Evolutionary conservation across 1,140 invertebrate genomes (phyloP), one percentile per base, ranked within the genome.

Genomic region (Drosophila pandora): DNA sequence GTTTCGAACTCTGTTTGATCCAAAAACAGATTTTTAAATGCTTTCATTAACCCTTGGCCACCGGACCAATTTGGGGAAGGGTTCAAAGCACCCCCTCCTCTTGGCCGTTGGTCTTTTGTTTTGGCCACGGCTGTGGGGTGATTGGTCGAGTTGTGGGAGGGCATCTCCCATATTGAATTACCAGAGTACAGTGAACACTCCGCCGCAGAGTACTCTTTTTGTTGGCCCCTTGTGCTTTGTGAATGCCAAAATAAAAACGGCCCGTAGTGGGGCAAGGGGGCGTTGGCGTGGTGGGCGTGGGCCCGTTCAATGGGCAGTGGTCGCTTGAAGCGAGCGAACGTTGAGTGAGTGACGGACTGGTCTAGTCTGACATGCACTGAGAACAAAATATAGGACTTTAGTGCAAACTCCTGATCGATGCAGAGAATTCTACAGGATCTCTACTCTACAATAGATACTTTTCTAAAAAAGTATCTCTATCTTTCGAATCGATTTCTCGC

Each of bases 161-260:
- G 52, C 52, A 22, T 22, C 30, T 10, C 32, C 47, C 49, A 65
- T 75, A 75, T 75, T 75, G 54, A 75, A 75, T 75, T 75, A 75
- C 71, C 61, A 54, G 59, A 75, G 61, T 75, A 67, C 71, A 75
- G 61, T 73, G 60, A 50, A 49, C 70, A 57, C 56, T 69, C 41
- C 23, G 49, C 54, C 47, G 39, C 50, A 50, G 7, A 22, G 52
- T 17, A 41, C 68, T 65, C 77, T 69, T 85, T 85, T 85, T 77
- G 85, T 80, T 77, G 60, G 34, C 58, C 65, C 62, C 80, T 63
- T 76, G 59, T 55, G 71, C 80, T 84, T 84, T 84, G 80, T 85
- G 82, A 69, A 80, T 85, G 73, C 77, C 73, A 85, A 85, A 85
- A 80, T 80, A 85, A 76, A 68, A 70, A 63, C 4, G 45, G 68